Percentiles rank a stretch among this genome's conserved stretches.
Conservation (phyloP, 2,888 invertebrate species). For the Limnephilus auricula region DNA sequence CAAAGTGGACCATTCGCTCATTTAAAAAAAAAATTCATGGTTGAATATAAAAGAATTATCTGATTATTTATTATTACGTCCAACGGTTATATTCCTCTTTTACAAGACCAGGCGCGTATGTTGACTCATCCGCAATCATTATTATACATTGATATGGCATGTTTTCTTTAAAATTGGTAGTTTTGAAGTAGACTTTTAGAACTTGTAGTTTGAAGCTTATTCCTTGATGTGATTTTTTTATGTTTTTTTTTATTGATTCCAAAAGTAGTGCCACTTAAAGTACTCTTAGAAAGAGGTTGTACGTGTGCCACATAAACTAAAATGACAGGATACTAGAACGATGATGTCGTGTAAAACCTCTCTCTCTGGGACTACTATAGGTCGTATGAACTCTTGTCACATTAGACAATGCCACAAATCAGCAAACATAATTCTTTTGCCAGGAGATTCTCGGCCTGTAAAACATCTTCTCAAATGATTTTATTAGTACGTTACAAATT, state of each 20-base stretch:
- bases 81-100: not conserved
- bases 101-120: not conserved
- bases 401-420: not conserved
- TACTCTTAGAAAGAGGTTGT: too few relatives aligned
- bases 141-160: not conserved
- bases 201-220: not conserved
- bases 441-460: not conserved
- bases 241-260: not conserved
- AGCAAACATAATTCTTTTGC: too few relatives aligned
- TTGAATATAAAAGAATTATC: too few relatives aligned
- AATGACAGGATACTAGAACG: too few relatives aligned
- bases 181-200: not conserved
- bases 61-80: not conserved
- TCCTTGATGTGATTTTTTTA: slow-evolving; percentile 2
- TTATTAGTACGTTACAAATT: not conserved
- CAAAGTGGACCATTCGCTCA: too few relatives aligned
- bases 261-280: not conserved
- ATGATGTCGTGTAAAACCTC: too few relatives aligned
- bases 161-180: not conserved
- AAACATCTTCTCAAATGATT: too few relatives aligned
- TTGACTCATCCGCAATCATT: not conserved
- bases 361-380: too few relatives aligned
- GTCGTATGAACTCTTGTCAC: not conserved
- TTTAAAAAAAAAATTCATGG: too few relatives aligned
- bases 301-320: too few relatives aligned